Percentiles rank a stretch among this genome's conserved stretches.
phyloP scores from a whole-genome alignment of 1,140 invertebrate species.

The Caerostris extrusa region DNA sequence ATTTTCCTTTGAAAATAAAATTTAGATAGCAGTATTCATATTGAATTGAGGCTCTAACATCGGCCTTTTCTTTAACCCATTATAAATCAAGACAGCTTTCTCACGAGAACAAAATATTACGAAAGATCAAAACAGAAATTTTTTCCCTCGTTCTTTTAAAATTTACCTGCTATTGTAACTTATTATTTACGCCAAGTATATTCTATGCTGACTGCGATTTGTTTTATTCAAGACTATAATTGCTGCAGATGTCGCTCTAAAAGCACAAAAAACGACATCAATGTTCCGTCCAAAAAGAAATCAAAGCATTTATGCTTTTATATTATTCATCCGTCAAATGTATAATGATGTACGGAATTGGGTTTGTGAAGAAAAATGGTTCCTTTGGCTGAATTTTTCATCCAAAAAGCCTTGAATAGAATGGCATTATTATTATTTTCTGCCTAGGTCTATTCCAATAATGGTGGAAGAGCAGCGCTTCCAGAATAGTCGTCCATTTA shows the following conservation, averaged over 20 bases:
- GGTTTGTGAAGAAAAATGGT: not conserved
- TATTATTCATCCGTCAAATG: slow-evolving; percentile 37
- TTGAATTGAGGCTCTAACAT: too few species aligned
- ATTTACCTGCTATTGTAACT: not conserved
- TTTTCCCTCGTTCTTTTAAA: not conserved
- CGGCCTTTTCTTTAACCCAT: not conserved
- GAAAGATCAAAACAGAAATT: not conserved
- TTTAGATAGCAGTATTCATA: too few species aligned
- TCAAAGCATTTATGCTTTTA: not conserved
- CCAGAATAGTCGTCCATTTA: not conserved
- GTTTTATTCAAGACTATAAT: slow-evolving; percentile 17
- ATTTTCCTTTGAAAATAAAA: too few species aligned
- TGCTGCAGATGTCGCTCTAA: not conserved
- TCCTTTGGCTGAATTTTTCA: not conserved
- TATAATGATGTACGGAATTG: slow-evolving; percentile 40
- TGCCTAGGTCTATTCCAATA: not conserved
- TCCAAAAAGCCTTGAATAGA: not conserved
- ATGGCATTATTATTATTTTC: slow-evolving; percentile 21
- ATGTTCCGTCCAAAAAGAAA: not conserved
- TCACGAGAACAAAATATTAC: not conserved
- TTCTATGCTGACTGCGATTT: not conserved
- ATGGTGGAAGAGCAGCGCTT: not conserved
- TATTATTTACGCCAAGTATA: not conserved
- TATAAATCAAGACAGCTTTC: not conserved
- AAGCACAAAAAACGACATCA: not conserved